Evolutionary conservation across 2,797 vertebrate species (phyloP).

Genomic region (Salarias fasciatus): DNA sequence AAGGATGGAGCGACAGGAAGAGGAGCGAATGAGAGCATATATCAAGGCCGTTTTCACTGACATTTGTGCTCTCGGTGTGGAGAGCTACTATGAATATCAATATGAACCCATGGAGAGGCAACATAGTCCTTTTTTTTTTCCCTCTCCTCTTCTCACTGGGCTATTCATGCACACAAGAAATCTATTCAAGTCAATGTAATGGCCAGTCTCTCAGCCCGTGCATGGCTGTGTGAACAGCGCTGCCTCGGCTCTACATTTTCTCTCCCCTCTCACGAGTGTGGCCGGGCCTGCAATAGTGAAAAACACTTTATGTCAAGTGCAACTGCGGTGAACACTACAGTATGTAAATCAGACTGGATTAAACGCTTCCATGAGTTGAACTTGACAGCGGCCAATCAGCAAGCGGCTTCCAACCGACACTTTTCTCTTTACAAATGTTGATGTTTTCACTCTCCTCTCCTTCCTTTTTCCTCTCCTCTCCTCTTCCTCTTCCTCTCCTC

Average conservation of each 20-base stretch:
- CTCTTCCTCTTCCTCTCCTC: conserved; percentile 9
- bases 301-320: conserved; percentile 79
- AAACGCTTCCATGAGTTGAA: conserved; percentile 61
- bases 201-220: conserved; percentile 70
- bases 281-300: conserved; percentile 62
- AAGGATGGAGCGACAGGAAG: conserved; percentile 77
- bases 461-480: conserved; percentile 4
- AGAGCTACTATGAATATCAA: conserved; percentile 83
- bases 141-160: conserved; percentile 59
- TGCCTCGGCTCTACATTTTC: conserved; percentile 61
- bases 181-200: conserved; percentile 80
- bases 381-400: conserved; percentile 47
- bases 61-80: conserved; percentile 76
- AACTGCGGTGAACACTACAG: conserved; percentile 71
- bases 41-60: conserved; percentile 77
- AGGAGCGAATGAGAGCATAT: conserved; percentile 78
- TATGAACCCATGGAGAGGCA: conserved; percentile 76
- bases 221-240: conserved; percentile 67
- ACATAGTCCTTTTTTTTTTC: conserved; percentile 55
- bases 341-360: conserved; percentile 77
- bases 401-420: conserved; percentile 44
- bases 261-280: conserved; percentile 52
- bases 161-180: conserved; percentile 78
- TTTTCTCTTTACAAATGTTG: conserved; percentile 40
- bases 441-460: conserved; percentile 34